phyloP scores from a whole-genome alignment of 2,888 invertebrate species.

The Tenthredo scrophulariae region DNA sequence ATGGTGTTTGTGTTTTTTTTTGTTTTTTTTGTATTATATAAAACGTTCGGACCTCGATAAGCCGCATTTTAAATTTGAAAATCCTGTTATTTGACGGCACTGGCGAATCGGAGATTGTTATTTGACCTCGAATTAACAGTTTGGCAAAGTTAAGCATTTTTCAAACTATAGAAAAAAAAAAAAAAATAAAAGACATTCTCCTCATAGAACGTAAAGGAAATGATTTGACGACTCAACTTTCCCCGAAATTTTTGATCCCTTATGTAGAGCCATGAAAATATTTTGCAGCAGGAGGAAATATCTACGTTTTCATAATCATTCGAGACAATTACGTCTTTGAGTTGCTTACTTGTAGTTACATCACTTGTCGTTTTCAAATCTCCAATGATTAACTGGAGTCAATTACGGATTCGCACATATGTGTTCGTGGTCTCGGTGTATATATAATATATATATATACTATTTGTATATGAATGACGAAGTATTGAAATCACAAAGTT shows the following conservation, averaged over 20 bases:
- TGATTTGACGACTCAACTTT: neutral
- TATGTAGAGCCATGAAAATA: neutral
- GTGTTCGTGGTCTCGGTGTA: neutral
- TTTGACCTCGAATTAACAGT: neutral
- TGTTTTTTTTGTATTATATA: neutral
- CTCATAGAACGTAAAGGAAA: too few relatives aligned
- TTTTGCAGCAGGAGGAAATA: neutral
- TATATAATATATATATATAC: too few relatives aligned
- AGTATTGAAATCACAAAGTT: constrained; percentile 4
- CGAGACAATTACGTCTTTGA: neutral
- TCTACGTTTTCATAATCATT: neutral
- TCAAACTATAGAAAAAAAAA: neutral
- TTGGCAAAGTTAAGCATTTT: neutral
- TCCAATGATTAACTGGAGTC: neutral
- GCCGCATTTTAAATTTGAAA: neutral
- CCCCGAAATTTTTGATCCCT: neutral
- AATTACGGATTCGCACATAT: neutral
- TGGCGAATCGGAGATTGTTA: neutral
- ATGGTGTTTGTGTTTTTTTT: neutral
- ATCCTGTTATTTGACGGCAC: neutral
- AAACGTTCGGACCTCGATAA: neutral
- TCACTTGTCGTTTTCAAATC: neutral
- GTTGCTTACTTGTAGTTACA: neutral
- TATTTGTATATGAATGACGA: neutral
- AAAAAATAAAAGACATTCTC: too few relatives aligned